Conservation (phyloP, 2,113 vertebrate species). For the Tinamus guttatus region DNA sequence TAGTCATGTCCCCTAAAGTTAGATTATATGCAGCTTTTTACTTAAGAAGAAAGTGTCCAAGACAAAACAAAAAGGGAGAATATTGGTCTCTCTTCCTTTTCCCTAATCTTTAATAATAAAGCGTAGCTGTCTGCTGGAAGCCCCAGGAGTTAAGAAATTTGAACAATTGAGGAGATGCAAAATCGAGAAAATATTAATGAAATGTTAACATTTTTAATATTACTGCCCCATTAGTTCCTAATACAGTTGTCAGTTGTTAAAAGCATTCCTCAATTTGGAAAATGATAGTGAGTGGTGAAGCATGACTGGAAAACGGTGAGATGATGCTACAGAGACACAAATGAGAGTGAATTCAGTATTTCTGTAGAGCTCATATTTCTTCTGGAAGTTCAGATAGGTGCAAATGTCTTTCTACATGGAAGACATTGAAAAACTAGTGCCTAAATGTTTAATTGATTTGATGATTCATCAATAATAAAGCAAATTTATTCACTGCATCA, state of each 20-base stretch:
- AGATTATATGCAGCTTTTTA: not conserved
- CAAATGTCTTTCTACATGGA: not conserved
- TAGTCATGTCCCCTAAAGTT: not conserved
- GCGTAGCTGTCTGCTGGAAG: not conserved
- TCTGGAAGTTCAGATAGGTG: not conserved
- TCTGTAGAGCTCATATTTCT: not conserved
- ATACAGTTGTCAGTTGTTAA: not conserved
- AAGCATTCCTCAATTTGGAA: not conserved
- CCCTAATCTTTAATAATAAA: not conserved
- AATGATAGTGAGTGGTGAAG: not conserved
- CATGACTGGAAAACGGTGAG: not conserved
- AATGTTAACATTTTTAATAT: not conserved
- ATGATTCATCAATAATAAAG: constrained; percentile 2
- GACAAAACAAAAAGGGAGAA: not conserved
- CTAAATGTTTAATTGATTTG: constrained; percentile 20
- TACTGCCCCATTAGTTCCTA: not conserved
- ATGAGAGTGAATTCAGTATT: not conserved
- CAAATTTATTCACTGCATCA: not conserved
- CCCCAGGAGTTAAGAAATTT: not conserved
- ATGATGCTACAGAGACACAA: not conserved
- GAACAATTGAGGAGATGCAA: not conserved
- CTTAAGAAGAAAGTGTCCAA: not conserved
- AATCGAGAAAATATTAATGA: not conserved
- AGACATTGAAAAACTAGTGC: not conserved
- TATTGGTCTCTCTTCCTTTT: not conserved